A percentile compares a stretch with the other conserved stretches of the same genome.
These are phyloP conservation scores for Dasypus novemcinctus DNA, from an alignment of 2,113 vertebrate genomes.

Conservation along the genomic window DNA sequence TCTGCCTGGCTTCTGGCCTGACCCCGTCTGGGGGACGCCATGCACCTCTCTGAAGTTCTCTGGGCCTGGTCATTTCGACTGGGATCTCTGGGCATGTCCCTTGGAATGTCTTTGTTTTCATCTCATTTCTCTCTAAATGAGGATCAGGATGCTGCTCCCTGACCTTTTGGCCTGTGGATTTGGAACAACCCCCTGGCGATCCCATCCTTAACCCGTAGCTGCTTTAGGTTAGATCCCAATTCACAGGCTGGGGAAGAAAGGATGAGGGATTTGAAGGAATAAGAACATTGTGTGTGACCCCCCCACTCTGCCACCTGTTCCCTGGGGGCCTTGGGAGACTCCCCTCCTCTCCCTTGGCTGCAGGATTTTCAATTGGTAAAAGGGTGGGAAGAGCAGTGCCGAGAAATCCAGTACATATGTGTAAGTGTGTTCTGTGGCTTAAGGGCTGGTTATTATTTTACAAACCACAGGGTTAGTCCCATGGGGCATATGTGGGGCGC, in stretches of 20 bases:
- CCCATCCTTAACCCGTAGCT: background rate
- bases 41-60: background rate
- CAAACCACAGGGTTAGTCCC: background rate
- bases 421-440: background rate
- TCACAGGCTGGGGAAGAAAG: background rate
- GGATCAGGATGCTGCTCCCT: background rate
- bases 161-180: background rate
- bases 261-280: background rate
- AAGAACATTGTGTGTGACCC: background rate
- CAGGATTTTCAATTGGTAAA: background rate
- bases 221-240: background rate
- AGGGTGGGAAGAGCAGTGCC: rapidly evolving
- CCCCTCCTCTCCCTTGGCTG: background rate
- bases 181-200: background rate
- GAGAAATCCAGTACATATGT: rapidly evolving
- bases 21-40: rapidly evolving
- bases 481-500: rapidly evolving
- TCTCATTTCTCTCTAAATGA: background rate
- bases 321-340: background rate
- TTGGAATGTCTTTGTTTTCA: background rate
- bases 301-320: background rate
- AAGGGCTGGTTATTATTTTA: background rate
- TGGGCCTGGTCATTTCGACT: background rate
- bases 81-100: background rate
- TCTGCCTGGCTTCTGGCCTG: background rate